Conservation (phyloP, 2,888 invertebrate genomes). For the Netelia melanura region DNA sequence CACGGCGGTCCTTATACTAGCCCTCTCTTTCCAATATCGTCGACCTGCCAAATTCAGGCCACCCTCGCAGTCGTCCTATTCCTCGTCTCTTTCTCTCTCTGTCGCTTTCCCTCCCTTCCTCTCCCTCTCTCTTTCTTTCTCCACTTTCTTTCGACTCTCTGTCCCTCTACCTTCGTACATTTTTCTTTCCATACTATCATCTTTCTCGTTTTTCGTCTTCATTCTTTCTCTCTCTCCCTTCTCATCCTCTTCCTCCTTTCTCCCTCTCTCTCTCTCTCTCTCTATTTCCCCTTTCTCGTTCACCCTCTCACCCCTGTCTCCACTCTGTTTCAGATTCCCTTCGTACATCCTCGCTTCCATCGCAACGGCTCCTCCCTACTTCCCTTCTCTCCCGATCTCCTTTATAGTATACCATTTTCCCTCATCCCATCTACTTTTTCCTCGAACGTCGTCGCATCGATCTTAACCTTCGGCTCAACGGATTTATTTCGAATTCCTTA, state of each 20-base stretch:
- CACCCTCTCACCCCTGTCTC: conserved; percentile 10
- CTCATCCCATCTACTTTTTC: conserved; percentile 20
- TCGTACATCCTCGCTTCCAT: conserved; percentile 21
- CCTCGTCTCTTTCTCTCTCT: conserved; percentile 35
- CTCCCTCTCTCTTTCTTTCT: conserved; percentile 23
- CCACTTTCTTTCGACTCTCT: conserved; percentile 24
- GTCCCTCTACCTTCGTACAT: conserved; percentile 20
- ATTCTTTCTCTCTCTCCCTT: conserved; percentile 23
- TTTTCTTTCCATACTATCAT: conserved; percentile 31
- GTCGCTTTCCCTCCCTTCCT: conserved; percentile 20
- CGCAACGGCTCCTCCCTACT: not conserved
- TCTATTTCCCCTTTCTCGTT: conserved; percentile 23
- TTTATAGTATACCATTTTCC: conserved; percentile 63
- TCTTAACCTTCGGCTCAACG: conserved; percentile 71
- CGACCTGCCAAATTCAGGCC: conserved; percentile 81
- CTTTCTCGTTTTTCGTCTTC: conserved; percentile 15
- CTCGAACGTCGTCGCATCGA: conserved; percentile 66
- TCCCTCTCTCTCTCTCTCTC: conserved; percentile 11
- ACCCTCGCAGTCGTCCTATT: conserved; percentile 63
- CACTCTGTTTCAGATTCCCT: conserved; percentile 18
- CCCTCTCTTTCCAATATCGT: conserved; percentile 79
- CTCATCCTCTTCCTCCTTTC: conserved; percentile 26
- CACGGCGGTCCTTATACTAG: conserved; percentile 29
- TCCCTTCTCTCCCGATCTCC: conserved; percentile 10
- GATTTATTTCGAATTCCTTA: conserved; percentile 70